Conservation (phyloP, 1,140 invertebrate species). For the Daktulosphaira vitifoliae region DNA sequence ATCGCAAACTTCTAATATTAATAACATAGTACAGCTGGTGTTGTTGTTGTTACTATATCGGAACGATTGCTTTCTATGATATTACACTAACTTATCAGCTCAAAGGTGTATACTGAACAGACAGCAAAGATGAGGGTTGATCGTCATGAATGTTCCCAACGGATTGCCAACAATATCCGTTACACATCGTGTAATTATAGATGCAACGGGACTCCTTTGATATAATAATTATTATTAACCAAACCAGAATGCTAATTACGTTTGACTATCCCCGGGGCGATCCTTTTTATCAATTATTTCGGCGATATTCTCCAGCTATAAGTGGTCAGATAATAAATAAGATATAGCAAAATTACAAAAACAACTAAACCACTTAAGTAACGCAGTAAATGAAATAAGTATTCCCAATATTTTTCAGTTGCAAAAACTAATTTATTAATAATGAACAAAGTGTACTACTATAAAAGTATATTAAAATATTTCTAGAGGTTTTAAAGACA, state of each 20-base stretch:
- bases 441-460: too few species aligned
- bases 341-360: too few species aligned
- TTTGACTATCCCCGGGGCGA: neutral
- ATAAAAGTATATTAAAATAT: too few species aligned
- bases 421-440: too few species aligned
- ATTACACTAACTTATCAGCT: too few species aligned
- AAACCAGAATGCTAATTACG: conserved; percentile 19
- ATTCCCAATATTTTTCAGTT: too few species aligned
- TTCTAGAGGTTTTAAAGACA: too few species aligned
- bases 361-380: too few species aligned
- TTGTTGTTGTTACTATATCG: conserved; percentile 7
- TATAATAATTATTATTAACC: conserved; percentile 1
- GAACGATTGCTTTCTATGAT: neutral
- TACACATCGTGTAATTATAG: neutral
- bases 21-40: neutral
- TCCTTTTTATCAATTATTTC: conserved; percentile 24
- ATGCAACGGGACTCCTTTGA: neutral
- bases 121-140: neutral
- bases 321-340: too few species aligned
- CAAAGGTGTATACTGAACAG: neutral
- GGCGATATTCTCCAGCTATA: too few species aligned
- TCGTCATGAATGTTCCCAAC: neutral
- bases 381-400: too few species aligned
- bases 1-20: neutral
- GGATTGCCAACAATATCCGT: neutral